Base-by-base conservation (phyloP, 2,113 vertebrate genomes). In the Pomatostomus ruficeps region DNA sequence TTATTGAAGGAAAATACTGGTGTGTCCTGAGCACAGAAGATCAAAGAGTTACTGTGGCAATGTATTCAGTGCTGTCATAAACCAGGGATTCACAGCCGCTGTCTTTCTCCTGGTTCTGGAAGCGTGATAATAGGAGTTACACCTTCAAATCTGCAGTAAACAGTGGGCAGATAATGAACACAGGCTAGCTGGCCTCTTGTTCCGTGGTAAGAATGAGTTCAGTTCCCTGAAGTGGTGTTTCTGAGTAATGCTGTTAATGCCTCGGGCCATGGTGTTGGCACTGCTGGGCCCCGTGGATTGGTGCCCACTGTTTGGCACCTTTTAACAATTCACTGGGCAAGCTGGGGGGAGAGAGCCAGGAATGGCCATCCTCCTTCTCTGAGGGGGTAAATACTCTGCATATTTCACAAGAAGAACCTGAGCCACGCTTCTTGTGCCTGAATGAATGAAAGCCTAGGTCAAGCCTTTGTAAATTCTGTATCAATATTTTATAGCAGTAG, bases 1-100 rank as follows among this genome's bases (percentile, higher is more conserved):
- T 92, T 83, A 63, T 88, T 77, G 87, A 94, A 49, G 89, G 73
- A 80, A 52, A 94, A 88, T 87, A 66, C 85, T 49, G 84, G 31
- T 49, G n/a, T 97, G 82, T 73, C 85, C 79, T 92, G 82, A 73
- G 88, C 85, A 75, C 25, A 85, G 52, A 23, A 68, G 89, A 97
- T 97, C 94, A 97, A 95, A 97, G 96, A 40, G 51, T 73, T 62
- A 11, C 38, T 31, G 57, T 91, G 74, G 67, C 86, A 75, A 46
- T 73, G 7, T n/a, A 74, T 61, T 58, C 52, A 84, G 6, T 65
- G 14, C 65, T 89, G 17, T 76, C 81, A 86, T 91, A 93, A 95
- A 86, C 14, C 54, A n/a, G n/a, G 36, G 68, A 59, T 89, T 89
- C 88, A 71, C 25, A 76, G 74, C n/a, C 59, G 14, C 73, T 51